Percentiles rank a stretch among this genome's conserved stretches.
These are phyloP conservation scores for Trinectes maculatus DNA, from an alignment of 2,113 vertebrate species.

Conservation along the genomic window DNA sequence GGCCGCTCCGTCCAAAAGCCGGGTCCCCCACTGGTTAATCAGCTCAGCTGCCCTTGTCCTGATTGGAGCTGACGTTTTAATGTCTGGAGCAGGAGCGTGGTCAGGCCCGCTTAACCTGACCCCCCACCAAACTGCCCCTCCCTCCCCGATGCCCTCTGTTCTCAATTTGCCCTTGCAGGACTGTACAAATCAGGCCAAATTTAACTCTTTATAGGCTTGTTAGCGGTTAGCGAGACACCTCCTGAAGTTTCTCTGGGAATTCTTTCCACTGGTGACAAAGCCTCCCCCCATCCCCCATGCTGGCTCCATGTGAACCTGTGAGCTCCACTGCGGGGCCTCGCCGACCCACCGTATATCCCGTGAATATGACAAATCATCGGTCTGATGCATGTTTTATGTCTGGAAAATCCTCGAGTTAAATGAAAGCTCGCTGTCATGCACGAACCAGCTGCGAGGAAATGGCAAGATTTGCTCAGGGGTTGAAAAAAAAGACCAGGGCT, in stretches of 20 bases:
- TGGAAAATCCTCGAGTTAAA: slow-evolving; percentile 20
- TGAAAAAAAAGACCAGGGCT: slow-evolving; percentile 30
- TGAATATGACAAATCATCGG: slow-evolving; percentile 40
- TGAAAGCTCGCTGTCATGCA: slow-evolving; percentile 30
- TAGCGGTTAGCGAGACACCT: slow-evolving; percentile 67
- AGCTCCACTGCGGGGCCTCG: slow-evolving; percentile 43
- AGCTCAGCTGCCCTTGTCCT: slow-evolving; percentile 82
- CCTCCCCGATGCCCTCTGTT: slow-evolving; percentile 68
- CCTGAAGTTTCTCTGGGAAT: slow-evolving; percentile 76
- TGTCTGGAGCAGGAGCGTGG: slow-evolving; percentile 84
- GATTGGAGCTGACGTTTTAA: slow-evolving; percentile 88
- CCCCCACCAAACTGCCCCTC: slow-evolving; percentile 63
- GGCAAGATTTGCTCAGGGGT: slow-evolving; percentile 14
- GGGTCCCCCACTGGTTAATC: slow-evolving; percentile 81
- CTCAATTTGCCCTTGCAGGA: slow-evolving; percentile 83
- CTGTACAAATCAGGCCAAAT: slow-evolving; percentile 86
- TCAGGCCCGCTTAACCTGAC: slow-evolving; percentile 85
- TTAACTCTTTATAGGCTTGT: slow-evolving; percentile 86
- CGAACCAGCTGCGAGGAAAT: slow-evolving; percentile 13
- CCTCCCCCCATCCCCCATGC: slow-evolving; percentile 9
- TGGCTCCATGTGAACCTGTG: slow-evolving; percentile 51
- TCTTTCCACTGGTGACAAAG: slow-evolving; percentile 61
- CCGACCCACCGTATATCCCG: too few species aligned
- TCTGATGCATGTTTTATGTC: slow-evolving; percentile 37
- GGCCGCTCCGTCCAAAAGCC: slow-evolving; percentile 77